Base-by-base conservation (phyloP, 1,140 invertebrate species). In the Caenorhabditis remanei region DNA sequence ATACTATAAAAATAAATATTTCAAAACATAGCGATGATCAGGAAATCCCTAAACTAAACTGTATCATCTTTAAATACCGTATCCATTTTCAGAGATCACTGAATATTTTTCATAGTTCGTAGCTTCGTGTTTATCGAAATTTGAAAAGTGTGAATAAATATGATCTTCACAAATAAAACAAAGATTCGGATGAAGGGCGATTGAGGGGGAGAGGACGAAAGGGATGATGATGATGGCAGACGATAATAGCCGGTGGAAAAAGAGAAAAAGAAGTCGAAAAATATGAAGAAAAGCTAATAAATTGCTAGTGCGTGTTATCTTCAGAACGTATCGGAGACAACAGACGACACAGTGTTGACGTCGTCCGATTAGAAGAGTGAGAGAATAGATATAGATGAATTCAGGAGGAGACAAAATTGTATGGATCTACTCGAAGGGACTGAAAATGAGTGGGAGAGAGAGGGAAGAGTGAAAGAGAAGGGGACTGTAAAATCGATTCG, bases 281-380 rank as follows among this genome's bases (percentile, higher is more conserved):
- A 21, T n/a, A 46, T 43, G 40, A 79, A 50, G 65, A 71, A 79
- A 79, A 79, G 71, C 71, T 79, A 79, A 79, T 79, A 79, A 79
- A 79, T 79, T 79, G 71, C 71, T 79, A 79, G 71, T 79, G 71
- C 50, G 13, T n/a, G 71, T 79, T 79, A 79, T 79, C 71, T 79
- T 40, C 71, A 79, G 71, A 79, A 79, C 71, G 71, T 79, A 79
- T 79, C 71, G 71, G 19, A 13, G 16, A 50, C 5, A 63, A 32
- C 9, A 21, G n/a, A 40, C 32, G 32, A 32, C 32, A 32, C 9
- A 63, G n/a, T 24, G 46, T 24, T 50, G 43, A 67, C 63, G 63
- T 67, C 32, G 63, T 67, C 63, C 50, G 9, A 24, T 50, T 50
- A 13, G 71, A 48, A 50, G 19, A 48, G 71, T 46, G 2, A 41